These are phyloP conservation scores for Euwallacea similis DNA, from an alignment of 1,140 invertebrate genomes.

Conservation along the genomic window DNA sequence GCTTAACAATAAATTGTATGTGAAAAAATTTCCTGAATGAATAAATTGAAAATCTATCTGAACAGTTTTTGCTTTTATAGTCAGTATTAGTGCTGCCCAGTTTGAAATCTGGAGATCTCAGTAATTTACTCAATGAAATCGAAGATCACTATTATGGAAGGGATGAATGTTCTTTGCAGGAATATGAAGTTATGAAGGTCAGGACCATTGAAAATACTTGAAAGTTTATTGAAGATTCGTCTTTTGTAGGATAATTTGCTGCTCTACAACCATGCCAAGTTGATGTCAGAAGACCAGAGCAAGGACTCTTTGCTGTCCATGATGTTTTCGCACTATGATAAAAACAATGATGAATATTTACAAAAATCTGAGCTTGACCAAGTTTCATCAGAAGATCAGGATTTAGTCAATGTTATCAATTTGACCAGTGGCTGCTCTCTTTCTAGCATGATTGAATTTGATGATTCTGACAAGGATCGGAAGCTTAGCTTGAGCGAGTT, in stretches of 20 bases:
- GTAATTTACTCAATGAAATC: constrained; percentile 47
- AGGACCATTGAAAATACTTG: background rate
- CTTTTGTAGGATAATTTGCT: constrained; percentile 69
- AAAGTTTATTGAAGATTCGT: too few relatives aligned
- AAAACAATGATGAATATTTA: constrained; percentile 70
- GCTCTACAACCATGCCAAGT: constrained; percentile 70
- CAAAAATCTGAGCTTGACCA: constrained; percentile 68
- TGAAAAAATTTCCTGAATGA: background rate
- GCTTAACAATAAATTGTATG: too few relatives aligned
- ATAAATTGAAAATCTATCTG: too few relatives aligned
- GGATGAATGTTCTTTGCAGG: constrained; percentile 64
- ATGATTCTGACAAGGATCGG: constrained; percentile 69
- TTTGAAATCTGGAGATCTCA: constrained; percentile 25
- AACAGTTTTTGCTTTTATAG: constrained; percentile 7
- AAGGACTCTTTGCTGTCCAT: constrained; percentile 75
- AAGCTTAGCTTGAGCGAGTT: constrained; percentile 74
- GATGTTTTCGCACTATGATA: constrained; percentile 80
- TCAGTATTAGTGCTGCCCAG: constrained; percentile 26
- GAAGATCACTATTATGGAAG: constrained; percentile 42
- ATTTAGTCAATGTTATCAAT: constrained; percentile 49
- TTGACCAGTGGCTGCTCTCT: constrained; percentile 69
- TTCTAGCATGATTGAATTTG: constrained; percentile 70
- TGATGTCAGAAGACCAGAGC: constrained; percentile 66
- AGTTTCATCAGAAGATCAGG: constrained; percentile 65
- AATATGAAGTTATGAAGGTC: constrained; percentile 73